Evolutionary conservation across 2,113 vertebrate species (phyloP).

Genomic region (Hypomesus transpacificus): DNA sequence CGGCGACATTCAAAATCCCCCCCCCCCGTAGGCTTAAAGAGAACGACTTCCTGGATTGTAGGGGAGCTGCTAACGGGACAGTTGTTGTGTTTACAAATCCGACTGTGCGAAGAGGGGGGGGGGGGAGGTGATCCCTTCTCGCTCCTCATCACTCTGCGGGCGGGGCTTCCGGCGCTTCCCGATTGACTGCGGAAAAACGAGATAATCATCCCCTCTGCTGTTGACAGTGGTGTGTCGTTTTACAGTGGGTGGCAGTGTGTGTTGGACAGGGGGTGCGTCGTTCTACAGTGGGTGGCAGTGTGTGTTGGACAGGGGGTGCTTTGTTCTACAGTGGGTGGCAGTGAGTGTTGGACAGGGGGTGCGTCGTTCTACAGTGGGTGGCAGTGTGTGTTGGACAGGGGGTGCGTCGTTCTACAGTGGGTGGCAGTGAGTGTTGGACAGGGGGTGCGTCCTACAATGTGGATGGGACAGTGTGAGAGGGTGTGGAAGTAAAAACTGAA

Average conservation of each 20-base stretch:
- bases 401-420: no score
- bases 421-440: no score
- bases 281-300: neutral
- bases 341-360: no score
- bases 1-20: no score
- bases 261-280: no score
- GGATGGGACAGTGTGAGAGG: neutral
- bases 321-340: no score
- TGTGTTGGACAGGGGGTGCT: no score
- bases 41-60: no score
- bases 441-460: no score
- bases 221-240: neutral
- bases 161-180: constrained; percentile 66
- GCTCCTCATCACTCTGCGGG: constrained; percentile 60
- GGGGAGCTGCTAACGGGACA: neutral
- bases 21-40: no score
- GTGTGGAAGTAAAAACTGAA: neutral
- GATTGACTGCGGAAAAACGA: constrained; percentile 58
- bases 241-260: no score
- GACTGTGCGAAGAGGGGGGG: neutral
- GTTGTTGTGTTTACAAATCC: constrained; percentile 3
- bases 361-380: neutral
- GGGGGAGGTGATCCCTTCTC: neutral
- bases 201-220: neutral
- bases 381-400: no score